phyloP scores from a whole-genome alignment of 2,113 vertebrate species.

The Sylvilagus bachmani region DNA sequence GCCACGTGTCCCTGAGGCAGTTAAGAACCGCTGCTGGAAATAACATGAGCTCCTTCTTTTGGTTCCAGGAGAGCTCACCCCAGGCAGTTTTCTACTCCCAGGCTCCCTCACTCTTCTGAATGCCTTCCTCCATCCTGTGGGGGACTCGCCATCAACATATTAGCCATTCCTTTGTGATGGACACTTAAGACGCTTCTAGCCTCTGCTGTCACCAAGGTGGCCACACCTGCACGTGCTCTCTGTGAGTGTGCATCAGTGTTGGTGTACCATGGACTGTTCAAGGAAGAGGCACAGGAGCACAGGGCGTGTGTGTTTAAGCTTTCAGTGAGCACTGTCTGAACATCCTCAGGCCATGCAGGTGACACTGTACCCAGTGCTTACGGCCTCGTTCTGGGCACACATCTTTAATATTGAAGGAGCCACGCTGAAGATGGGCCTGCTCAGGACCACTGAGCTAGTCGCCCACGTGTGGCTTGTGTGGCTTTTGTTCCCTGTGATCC shows the following conservation, averaged over 20 bases:
- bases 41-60: not conserved
- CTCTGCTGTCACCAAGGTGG: not conserved
- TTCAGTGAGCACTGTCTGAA: not conserved
- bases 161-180: not conserved
- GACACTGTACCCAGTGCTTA: not conserved
- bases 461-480: too few relatives aligned
- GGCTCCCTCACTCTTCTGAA: not conserved
- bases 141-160: not conserved
- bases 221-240: not conserved
- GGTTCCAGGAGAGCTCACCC: not conserved
- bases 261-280: not conserved
- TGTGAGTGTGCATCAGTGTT: not conserved
- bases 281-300: not conserved
- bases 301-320: not conserved
- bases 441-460: too few relatives aligned
- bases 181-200: not conserved
- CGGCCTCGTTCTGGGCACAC: not conserved
- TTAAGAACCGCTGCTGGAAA: not conserved
- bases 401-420: not conserved
- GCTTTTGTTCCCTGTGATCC: too few relatives aligned
- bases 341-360: not conserved
- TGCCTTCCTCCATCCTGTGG: not conserved
- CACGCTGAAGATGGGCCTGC: not conserved
- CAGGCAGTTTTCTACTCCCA: not conserved
- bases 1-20: not conserved